Evolutionary conservation across 2,113 vertebrate genomes (phyloP).

Genomic region (Pseudorhombus dupliciocellatus): DNA sequence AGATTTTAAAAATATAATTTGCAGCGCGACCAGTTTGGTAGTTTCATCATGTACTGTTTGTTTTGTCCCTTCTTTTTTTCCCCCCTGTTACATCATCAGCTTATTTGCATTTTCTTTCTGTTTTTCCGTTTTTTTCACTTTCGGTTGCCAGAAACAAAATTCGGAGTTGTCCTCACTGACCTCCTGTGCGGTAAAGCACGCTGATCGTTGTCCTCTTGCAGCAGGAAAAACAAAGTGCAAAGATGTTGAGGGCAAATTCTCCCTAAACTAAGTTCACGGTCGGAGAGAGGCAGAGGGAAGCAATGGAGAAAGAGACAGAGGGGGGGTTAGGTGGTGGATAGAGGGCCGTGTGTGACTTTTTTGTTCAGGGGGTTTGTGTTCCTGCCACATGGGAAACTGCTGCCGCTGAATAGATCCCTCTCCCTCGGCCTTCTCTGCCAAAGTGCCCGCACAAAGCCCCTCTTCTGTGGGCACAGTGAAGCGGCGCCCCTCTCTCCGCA

Average conservation of each 20-base stretch:
- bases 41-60: constrained; percentile 25
- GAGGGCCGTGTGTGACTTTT: constrained; percentile 5
- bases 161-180: constrained; percentile 29
- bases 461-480: constrained; percentile 39
- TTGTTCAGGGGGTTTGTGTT: constrained; percentile 37
- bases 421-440: constrained; percentile 54
- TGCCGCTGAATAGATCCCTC: constrained; percentile 52
- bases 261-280: background rate
- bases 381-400: constrained; percentile 60
- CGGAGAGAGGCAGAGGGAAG: background rate
- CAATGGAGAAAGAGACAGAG: background rate
- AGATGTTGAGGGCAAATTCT: background rate
- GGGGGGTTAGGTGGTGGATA: background rate
- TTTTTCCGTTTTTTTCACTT: constrained; percentile 35
- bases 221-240: background rate
- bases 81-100: constrained; percentile 30
- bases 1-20: constrained; percentile 6
- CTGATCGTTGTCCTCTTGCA: background rate
- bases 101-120: constrained; percentile 51
- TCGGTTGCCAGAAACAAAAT: constrained; percentile 26
- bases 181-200: constrained; percentile 32
- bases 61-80: background rate
- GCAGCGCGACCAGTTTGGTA: constrained; percentile 7
- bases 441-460: constrained; percentile 62
- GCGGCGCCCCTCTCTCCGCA: constrained; percentile 22